A percentile compares a stretch with the other conserved stretches of the same genome.
Conservation (phyloP, 2,113 vertebrate genomes). For the Anthoscopus minutus region DNA sequence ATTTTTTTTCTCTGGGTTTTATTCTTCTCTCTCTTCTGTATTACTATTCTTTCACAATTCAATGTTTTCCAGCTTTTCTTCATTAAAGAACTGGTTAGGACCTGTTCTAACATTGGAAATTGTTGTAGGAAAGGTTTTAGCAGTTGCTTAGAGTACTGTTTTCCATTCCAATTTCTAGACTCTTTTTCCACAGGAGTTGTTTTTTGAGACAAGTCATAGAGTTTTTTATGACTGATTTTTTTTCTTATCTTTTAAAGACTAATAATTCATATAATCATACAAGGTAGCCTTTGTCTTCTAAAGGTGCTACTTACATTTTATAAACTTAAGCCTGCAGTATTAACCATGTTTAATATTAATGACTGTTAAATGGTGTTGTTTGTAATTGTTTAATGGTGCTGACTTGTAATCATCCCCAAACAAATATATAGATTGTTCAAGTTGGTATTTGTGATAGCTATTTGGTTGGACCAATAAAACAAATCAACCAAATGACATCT, state of each 20-base stretch:
- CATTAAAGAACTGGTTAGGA: too few relatives aligned
- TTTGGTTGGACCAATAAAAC: background rate
- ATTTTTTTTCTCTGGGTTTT: background rate
- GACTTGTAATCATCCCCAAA: background rate
- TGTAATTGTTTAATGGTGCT: background rate
- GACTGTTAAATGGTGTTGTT: too few relatives aligned
- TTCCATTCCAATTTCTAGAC: background rate
- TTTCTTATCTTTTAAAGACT: background rate
- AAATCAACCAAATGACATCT: background rate
- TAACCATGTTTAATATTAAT: background rate
- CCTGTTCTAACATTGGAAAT: background rate
- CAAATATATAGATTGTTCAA: background rate
- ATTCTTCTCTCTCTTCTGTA: background rate
- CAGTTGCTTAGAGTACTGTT: background rate
- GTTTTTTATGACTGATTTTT: background rate
- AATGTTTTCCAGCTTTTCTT: background rate
- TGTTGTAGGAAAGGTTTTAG: background rate
- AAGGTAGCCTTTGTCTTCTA: background rate
- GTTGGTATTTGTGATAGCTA: background rate
- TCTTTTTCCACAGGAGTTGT: background rate
- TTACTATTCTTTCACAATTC: background rate
- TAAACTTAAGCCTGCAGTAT: background rate
- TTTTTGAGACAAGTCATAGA: background rate
- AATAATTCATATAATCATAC: background rate
- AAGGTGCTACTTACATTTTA: background rate